Conservation (phyloP, 2,888 invertebrate genomes). For the Nomada ruficornis region DNA sequence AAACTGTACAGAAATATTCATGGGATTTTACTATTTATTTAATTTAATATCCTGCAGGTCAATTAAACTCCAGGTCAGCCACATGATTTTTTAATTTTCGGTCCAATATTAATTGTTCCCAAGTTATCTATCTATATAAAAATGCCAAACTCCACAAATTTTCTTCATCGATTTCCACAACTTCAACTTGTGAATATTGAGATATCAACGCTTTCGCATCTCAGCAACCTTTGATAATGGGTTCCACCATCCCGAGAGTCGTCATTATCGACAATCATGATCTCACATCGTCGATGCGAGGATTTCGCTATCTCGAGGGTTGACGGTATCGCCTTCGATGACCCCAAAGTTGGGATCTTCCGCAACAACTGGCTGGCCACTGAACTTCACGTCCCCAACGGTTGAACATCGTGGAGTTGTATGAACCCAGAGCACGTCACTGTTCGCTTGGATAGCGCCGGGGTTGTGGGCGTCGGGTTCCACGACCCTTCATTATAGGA, state of each 20-base stretch:
- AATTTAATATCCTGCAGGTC: no score
- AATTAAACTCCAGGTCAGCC: no score
- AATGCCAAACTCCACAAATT: neutral
- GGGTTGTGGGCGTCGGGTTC: neutral
- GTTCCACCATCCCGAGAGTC: neutral
- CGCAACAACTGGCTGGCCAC: neutral
- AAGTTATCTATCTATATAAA: no score
- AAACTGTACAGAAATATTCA: no score
- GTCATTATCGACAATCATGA: neutral
- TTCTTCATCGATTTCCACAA: neutral
- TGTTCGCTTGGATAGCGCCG: neutral
- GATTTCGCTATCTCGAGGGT: constrained; percentile 7
- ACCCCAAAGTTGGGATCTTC: neutral
- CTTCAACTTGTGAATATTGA: neutral
- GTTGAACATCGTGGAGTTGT: neutral
- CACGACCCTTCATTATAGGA: neutral
- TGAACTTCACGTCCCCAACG: neutral
- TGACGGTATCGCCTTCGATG: neutral
- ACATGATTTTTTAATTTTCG: no score
- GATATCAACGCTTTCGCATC: neutral
- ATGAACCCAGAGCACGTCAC: neutral
- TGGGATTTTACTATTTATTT: no score
- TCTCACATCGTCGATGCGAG: neutral
- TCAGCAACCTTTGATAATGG: neutral
- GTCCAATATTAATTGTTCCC: no score